Percentiles rank a stretch among this genome's conserved stretches.
These are phyloP conservation scores for Lasius fuliginosus DNA, from an alignment of 2,888 invertebrate species.

Conservation along the genomic window DNA sequence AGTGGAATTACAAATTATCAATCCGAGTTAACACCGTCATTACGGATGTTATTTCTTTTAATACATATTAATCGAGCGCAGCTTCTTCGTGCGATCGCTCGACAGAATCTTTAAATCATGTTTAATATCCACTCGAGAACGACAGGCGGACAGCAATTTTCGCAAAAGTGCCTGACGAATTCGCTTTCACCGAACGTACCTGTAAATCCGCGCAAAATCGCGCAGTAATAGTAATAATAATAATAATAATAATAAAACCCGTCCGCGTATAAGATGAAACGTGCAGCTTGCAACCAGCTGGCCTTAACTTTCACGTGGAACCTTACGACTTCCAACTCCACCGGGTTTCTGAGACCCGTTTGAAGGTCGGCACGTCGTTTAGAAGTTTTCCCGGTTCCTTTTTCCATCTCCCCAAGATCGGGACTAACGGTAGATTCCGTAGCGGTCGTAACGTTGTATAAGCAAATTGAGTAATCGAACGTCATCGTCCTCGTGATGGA, in stretches of 20 bases:
- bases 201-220: constrained; percentile 10
- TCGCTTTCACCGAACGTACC: constrained; percentile 65
- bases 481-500: not conserved
- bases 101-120: constrained; percentile 17
- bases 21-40: constrained; percentile 5
- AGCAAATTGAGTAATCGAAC: constrained; percentile 44
- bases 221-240: constrained; percentile 7
- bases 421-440: constrained; percentile 29
- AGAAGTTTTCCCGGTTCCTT: constrained; percentile 25
- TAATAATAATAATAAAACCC: constrained; percentile 38
- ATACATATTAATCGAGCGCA: constrained; percentile 40
- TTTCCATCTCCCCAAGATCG: constrained; percentile 2
- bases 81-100: constrained; percentile 8
- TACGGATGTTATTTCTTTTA: constrained; percentile 17
- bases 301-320: constrained; percentile 75
- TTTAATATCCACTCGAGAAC: constrained; percentile 51
- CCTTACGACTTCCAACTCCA: constrained; percentile 48
- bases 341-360: constrained; percentile 28
- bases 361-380: constrained; percentile 40
- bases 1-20: constrained; percentile 33
- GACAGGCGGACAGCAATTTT: constrained; percentile 60
- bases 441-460: constrained; percentile 15
- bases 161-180: constrained; percentile 61
- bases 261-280: constrained; percentile 52
- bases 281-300: constrained; percentile 61